phyloP scores from a whole-genome alignment of 64 coral and sea anemone species.

The Porites australiensis region DNA sequence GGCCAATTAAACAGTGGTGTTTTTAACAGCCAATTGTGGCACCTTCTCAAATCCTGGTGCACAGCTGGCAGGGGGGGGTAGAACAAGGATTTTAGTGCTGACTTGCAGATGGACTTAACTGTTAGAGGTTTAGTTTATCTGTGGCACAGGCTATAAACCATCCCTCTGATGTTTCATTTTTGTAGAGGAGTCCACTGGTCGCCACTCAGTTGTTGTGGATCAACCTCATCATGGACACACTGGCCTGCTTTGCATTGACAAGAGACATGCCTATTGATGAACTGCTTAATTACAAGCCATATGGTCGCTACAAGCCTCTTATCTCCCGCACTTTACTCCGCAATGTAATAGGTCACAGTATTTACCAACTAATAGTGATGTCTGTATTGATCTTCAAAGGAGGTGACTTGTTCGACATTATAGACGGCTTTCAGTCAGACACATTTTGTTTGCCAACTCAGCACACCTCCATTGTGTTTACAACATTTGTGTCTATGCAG shows the following conservation, averaged over 20 bases:
- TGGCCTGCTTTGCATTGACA: constrained; percentile 93
- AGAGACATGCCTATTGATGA: constrained; percentile 92
- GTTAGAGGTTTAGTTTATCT: no score
- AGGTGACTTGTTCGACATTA: constrained; percentile 78
- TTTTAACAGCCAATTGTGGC: no score
- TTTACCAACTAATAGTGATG: constrained; percentile 86
- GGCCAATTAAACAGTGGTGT: no score
- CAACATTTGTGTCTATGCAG: constrained; percentile 98
- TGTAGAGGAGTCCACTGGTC: constrained; percentile 89
- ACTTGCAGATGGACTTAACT: no score
- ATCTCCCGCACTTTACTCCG: constrained; percentile 90
- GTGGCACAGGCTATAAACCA: no score
- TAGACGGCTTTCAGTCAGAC: constrained; percentile 73
- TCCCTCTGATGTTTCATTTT: background rate
- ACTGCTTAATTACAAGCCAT: constrained; percentile 85
- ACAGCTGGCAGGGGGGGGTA: no score
- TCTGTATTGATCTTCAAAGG: constrained; percentile 88
- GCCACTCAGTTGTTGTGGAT: constrained; percentile 97
- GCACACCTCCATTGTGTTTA: constrained; percentile 95
- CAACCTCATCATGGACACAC: constrained; percentile 97
- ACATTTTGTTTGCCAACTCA: constrained; percentile 80
- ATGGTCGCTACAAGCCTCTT: constrained; percentile 92
- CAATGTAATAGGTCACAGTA: constrained; percentile 86
- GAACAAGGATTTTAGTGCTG: no score
- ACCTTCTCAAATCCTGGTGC: no score